Conservation (phyloP, 1,140 invertebrate species). For the Drosophila cardini region DNA sequence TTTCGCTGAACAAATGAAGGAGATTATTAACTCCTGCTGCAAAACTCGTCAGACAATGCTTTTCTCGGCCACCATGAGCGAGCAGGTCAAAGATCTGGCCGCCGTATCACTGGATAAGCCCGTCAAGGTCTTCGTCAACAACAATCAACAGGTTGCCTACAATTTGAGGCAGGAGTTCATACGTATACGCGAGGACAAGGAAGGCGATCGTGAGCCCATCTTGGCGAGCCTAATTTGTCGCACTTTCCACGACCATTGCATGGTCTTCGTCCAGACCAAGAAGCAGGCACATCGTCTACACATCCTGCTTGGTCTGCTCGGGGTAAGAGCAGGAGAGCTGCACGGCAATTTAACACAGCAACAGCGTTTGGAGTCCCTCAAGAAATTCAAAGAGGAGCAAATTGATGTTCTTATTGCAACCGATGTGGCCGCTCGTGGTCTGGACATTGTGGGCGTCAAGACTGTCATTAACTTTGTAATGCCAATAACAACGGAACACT, state of each 20-base stretch:
- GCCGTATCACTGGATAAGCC: conserved; percentile 96
- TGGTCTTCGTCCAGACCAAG: conserved; percentile 98
- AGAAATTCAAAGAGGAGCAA: conserved; percentile 94
- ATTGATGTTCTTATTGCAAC: conserved; percentile 97
- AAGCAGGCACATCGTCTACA: conserved; percentile 96
- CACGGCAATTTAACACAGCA: conserved; percentile 98
- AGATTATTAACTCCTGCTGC: conserved; percentile 96
- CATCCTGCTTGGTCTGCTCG: conserved; percentile 95
- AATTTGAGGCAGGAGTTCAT: conserved; percentile 99
- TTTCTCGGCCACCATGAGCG: conserved; percentile 99
- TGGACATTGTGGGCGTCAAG: conserved; percentile 98
- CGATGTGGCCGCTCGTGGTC: conserved; percentile 97
- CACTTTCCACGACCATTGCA: conserved; percentile 96
- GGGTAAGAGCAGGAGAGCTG: conserved; percentile 94
- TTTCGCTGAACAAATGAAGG: conserved; percentile 99
- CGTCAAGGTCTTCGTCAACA: conserved; percentile 97
- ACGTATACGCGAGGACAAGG: conserved; percentile 91
- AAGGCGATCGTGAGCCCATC: conserved; percentile 96
- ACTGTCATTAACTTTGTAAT: conserved; percentile 99
- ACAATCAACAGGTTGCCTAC: conserved; percentile 97
- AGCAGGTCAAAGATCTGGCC: conserved; percentile 96
- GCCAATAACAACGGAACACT: conserved; percentile 97
- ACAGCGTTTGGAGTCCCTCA: conserved; percentile 94
- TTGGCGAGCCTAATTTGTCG: conserved; percentile 95
- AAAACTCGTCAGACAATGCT: conserved; percentile 98